These are phyloP conservation scores for Archilochus colubris DNA, from an alignment of 2,113 vertebrate genomes.

Conservation along the genomic window DNA sequence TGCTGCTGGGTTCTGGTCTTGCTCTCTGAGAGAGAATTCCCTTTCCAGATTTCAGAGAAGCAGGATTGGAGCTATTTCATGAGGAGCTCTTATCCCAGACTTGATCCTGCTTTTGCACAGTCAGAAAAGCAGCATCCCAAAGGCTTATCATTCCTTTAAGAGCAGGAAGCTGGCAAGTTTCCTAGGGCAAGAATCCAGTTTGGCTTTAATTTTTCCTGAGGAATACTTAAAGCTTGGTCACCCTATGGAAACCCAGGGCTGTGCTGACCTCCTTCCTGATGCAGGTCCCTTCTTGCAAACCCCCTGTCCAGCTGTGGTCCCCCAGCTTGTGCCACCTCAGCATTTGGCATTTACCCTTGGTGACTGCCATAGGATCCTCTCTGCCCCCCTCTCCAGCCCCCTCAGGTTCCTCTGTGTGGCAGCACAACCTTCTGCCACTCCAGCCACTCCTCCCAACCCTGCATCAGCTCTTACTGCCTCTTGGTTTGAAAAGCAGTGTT, in stretches of 20 bases:
- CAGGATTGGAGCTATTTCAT: accelerated
- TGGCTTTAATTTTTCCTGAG: neutral
- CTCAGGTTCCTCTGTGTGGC: neutral
- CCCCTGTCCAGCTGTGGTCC: neutral
- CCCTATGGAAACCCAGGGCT: neutral
- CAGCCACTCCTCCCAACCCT: neutral
- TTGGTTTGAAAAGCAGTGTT: neutral
- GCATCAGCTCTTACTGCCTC: accelerated
- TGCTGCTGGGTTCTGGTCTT: neutral
- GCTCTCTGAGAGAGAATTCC: neutral
- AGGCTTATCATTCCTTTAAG: constrained; percentile 33
- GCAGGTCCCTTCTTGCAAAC: neutral
- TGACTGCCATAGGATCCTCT: neutral
- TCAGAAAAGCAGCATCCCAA: constrained; percentile 47
- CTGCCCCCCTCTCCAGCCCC: neutral
- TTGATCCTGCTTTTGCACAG: constrained; percentile 13
- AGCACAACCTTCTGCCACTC: neutral
- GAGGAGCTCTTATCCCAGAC: neutral
- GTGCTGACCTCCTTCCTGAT: neutral
- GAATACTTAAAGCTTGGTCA: neutral
- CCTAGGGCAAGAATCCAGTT: constrained; percentile 29
- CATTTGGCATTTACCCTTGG: neutral
- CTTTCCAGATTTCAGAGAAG: neutral
- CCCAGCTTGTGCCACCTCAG: neutral
- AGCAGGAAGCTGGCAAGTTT: constrained; percentile 14